Percentiles rank a stretch among this genome's conserved stretches.
phyloP scores from a whole-genome alignment of 2,113 vertebrate species.

The Lophotis ruficrista region DNA sequence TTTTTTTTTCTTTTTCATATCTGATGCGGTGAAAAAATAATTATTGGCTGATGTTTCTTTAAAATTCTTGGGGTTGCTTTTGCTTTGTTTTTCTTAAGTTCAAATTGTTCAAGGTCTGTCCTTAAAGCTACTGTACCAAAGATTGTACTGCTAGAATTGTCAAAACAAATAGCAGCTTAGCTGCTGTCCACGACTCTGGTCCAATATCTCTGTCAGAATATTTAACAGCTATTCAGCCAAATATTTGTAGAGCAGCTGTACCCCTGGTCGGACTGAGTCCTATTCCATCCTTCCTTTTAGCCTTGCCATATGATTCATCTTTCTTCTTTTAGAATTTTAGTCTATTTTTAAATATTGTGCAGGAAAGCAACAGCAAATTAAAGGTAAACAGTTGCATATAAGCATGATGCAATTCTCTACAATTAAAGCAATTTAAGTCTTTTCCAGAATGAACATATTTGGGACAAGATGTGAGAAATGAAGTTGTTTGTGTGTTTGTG shows the following conservation, averaged over 20 bases:
- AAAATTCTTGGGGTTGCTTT: not conserved
- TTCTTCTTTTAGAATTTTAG: constrained; percentile 90
- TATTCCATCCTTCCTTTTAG: constrained; percentile 82
- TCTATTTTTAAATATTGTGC: constrained; percentile 89
- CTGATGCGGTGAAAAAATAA: not conserved
- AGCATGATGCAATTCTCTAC: not conserved
- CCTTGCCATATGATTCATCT: constrained; percentile 85
- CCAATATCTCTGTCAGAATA: constrained; percentile 75
- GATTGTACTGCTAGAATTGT: constrained; percentile 57
- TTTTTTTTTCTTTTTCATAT: not conserved
- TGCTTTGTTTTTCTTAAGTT: not conserved
- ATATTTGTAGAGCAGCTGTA: constrained; percentile 88
- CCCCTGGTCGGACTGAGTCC: constrained; percentile 79
- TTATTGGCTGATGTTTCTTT: not conserved
- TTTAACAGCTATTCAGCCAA: constrained; percentile 83
- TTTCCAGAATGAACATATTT: not conserved
- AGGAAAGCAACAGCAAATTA: constrained; percentile 78
- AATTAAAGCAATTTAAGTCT: not conserved
- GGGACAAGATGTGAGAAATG: not conserved
- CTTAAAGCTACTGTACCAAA: not conserved
- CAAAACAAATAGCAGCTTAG: constrained; percentile 67
- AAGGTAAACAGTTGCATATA: constrained; percentile 71
- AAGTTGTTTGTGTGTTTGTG: not conserved
- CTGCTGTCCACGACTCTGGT: constrained; percentile 18
- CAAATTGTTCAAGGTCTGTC: not conserved